A percentile compares a stretch with the other conserved stretches of the same genome.
Conservation (phyloP, 64 coral and sea anemone species). For the Pocillopora damicornis region DNA sequence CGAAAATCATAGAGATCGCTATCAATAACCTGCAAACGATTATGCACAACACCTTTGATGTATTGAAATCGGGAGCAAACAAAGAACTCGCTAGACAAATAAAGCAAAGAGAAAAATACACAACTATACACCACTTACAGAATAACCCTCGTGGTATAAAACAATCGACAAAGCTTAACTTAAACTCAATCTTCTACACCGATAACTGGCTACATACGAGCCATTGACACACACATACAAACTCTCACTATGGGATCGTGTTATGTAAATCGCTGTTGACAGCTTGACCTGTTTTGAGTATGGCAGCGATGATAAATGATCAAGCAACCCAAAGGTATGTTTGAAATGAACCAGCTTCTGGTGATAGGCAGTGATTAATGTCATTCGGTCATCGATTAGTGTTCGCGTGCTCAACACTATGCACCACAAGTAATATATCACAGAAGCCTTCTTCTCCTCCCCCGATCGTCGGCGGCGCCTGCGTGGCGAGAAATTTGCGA, state of each 20-base stretch:
- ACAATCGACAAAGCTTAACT: neutral
- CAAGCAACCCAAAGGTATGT: conserved; percentile 11
- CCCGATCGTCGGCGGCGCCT: conserved; percentile 13
- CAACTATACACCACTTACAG: conserved; percentile 20
- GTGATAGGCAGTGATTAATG: conserved; percentile 12
- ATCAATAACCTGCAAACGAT: conserved; percentile 6
- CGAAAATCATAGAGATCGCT: conserved; percentile 23
- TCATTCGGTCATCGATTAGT: conserved; percentile 39
- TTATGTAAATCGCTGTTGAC: conserved; percentile 38
- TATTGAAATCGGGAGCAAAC: conserved; percentile 43
- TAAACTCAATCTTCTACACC: neutral
- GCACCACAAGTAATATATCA: neutral
- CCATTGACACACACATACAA: neutral
- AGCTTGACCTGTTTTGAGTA: conserved; percentile 25
- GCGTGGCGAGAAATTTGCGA: conserved; percentile 18
- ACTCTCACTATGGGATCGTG: neutral
- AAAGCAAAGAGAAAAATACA: conserved; percentile 4
- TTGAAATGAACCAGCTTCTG: conserved; percentile 17
- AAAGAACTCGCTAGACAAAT: conserved; percentile 21
- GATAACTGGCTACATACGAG: neutral
- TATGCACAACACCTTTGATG: conserved; percentile 32
- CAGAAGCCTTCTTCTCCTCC: conserved; percentile 11
- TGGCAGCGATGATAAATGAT: conserved; percentile 18
- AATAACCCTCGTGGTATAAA: neutral
- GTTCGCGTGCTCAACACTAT: conserved; percentile 9